These are phyloP conservation scores for Palythoa grandis DNA, from an alignment of 92 coral and sea anemone species.

Conservation along the genomic window DNA sequence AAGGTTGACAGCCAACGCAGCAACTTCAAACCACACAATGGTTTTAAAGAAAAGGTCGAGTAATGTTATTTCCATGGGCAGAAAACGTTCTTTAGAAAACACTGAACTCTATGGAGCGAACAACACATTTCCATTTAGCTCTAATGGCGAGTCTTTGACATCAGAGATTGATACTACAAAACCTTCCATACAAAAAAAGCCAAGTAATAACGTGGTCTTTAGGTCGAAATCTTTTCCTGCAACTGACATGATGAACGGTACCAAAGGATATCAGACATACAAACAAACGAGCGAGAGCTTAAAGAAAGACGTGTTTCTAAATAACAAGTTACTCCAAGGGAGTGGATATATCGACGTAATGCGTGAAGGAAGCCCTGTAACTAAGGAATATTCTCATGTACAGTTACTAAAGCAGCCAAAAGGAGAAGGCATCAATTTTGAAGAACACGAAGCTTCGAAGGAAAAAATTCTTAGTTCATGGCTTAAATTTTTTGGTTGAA, in stretches of 20 bases:
- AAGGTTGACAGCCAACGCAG: neutral
- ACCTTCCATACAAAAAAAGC: neutral
- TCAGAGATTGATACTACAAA: neutral
- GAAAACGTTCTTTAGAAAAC: neutral
- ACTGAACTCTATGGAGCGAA: neutral
- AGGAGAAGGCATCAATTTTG: too few relatives aligned
- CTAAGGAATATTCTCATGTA: neutral
- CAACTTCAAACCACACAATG: neutral
- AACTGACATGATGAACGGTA: neutral
- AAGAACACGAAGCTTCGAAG: neutral
- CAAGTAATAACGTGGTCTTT: neutral
- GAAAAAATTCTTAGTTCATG: constrained; percentile 22
- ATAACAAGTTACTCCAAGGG: neutral
- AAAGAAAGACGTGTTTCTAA: neutral
- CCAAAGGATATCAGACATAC: neutral
- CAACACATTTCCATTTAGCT: too few relatives aligned
- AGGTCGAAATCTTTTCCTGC: neutral
- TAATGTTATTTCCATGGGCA: neutral
- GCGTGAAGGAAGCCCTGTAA: neutral
- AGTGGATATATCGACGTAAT: neutral
- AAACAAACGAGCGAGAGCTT: neutral
- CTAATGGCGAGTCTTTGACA: neutral
- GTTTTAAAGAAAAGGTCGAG: neutral
- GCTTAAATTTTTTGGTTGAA: constrained; percentile 33
- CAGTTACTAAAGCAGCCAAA: neutral